Conservation (phyloP, 2,888 invertebrate genomes). For the Caenorhabditis uteleia region DNA sequence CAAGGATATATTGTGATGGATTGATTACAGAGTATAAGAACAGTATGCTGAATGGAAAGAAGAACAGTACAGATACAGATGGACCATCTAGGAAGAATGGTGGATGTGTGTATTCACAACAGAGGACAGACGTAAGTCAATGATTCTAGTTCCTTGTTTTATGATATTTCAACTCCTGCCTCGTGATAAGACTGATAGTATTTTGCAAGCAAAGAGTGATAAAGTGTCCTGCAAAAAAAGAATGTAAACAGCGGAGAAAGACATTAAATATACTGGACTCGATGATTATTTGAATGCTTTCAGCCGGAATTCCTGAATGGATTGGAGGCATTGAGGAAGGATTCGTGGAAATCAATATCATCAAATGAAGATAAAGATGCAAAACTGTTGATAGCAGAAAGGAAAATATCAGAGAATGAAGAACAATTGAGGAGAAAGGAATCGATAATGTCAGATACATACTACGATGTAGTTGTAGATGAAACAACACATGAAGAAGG, state of each 20-base stretch:
- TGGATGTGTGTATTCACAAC: too few relatives aligned
- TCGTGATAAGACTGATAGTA: too few relatives aligned
- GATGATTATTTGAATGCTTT: constrained; percentile 1
- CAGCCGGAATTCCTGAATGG: constrained; percentile 48
- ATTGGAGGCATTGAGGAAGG: constrained; percentile 63
- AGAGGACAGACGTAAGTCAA: too few relatives aligned
- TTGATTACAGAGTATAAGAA: too few relatives aligned
- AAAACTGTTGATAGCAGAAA: constrained; percentile 2
- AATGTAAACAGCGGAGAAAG: not conserved
- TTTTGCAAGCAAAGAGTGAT: too few relatives aligned
- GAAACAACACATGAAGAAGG: constrained; percentile 35
- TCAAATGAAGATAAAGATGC: constrained; percentile 34
- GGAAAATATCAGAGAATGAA: constrained; percentile 25
- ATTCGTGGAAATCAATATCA: constrained; percentile 58
- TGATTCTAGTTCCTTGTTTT: too few relatives aligned
- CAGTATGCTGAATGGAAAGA: constrained; percentile 13
- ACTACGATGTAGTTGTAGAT: constrained; percentile 34
- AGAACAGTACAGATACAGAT: constrained; percentile 34
- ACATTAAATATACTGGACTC: not conserved
- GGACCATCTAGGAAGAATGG: constrained; percentile 36
- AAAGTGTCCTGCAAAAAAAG: not conserved
- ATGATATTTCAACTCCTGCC: too few relatives aligned
- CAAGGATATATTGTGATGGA: too few relatives aligned
- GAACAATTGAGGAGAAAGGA: constrained; percentile 28
- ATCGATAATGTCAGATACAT: constrained; percentile 42